Conservation (phyloP, 2,113 vertebrate genomes). For the Mesembrinibis cayennensis region DNA sequence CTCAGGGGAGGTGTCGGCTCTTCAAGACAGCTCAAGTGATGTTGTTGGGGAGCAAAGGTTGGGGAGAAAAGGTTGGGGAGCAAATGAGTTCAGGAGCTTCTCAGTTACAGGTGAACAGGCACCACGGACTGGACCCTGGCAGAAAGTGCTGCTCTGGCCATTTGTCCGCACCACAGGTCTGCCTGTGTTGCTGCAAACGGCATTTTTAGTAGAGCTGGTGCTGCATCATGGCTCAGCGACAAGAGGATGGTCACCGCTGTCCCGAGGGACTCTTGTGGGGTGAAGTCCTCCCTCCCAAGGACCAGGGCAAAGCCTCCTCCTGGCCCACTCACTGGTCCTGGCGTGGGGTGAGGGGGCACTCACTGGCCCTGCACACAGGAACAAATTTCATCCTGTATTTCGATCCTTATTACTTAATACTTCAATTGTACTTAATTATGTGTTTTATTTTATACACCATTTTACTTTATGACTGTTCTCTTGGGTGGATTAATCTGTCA, state of each 20-base stretch:
- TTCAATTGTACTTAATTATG: constrained; percentile 49
- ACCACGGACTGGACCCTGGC: background rate
- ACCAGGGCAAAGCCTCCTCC: background rate
- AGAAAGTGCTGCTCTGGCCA: background rate
- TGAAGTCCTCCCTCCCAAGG: background rate
- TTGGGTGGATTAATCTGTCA: constrained; percentile 46
- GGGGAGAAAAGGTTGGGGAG: background rate
- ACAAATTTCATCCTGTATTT: background rate
- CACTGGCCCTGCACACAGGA: background rate
- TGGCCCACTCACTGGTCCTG: fast-evolving
- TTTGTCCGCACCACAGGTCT: background rate
- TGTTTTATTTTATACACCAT: constrained; percentile 2
- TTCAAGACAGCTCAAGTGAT: background rate
- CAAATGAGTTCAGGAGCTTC: background rate
- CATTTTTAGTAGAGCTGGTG: background rate
- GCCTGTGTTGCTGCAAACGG: background rate
- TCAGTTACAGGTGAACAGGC: background rate
- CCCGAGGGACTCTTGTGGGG: fast-evolving
- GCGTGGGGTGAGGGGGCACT: fast-evolving
- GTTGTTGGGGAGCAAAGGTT: background rate
- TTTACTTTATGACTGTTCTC: constrained; percentile 51
- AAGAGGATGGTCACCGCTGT: background rate
- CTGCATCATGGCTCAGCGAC: background rate
- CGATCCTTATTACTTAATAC: constrained; percentile 46
- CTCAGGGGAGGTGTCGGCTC: background rate